Conservation (phyloP, 2,888 invertebrate species). For the Dusona sp. region DNA sequence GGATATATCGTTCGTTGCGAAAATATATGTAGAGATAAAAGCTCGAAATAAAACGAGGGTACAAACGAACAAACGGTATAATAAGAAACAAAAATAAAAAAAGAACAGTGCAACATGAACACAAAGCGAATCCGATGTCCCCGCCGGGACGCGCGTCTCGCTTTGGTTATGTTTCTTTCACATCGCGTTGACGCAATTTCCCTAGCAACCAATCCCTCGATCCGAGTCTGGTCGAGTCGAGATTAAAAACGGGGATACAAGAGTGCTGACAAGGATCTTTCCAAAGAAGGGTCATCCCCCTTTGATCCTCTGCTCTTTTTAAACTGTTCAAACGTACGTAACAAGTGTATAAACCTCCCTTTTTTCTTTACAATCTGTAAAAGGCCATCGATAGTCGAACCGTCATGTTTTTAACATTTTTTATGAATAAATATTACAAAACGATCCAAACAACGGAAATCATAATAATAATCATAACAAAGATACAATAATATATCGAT, state of each 20-base stretch:
- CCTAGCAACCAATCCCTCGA: slow-evolving; percentile 64
- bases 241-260: slow-evolving; percentile 17
- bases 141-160: slow-evolving; percentile 61
- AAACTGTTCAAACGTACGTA: not conserved
- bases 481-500: too few relatives aligned
- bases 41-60: slow-evolving; percentile 31
- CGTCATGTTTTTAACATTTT: not conserved
- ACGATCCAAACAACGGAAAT: not conserved
- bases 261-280: slow-evolving; percentile 17
- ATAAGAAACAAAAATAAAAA: slow-evolving; percentile 16
- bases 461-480: not conserved
- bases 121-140: slow-evolving; percentile 42
- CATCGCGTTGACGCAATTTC: slow-evolving; percentile 59
- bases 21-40: slow-evolving; percentile 13
- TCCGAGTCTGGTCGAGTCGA: not conserved
- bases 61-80: not conserved
- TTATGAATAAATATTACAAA: not conserved
- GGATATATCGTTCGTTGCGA: not conserved
- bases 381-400: not conserved
- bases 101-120: slow-evolving; percentile 39
- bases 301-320: not conserved
- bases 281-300: not conserved
- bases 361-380: not conserved
- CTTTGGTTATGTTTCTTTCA: slow-evolving; percentile 67
- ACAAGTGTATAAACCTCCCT: not conserved